phyloP scores from a whole-genome alignment of 2,888 invertebrate genomes.

The Hypsopygia costalis region DNA sequence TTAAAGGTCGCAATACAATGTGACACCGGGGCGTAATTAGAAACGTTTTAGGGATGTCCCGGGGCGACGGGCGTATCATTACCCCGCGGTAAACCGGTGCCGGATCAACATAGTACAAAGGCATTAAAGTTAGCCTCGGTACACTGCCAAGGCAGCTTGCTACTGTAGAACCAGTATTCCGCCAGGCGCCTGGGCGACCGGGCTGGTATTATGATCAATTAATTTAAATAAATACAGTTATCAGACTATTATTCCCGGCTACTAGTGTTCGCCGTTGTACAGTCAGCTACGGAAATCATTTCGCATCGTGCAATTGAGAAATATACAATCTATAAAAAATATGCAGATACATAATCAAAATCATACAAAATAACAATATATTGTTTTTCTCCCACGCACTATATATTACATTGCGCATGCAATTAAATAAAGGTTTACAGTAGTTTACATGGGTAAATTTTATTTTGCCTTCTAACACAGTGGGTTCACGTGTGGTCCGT shows the following conservation, averaged over 20 bases:
- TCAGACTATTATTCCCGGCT: background rate
- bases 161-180: slow-evolving; percentile 35
- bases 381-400: too few species aligned
- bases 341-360: too few species aligned
- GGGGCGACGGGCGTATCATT: slow-evolving; percentile 37
- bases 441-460: too few species aligned
- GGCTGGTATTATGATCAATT: slow-evolving; percentile 30
- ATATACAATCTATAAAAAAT: too few species aligned
- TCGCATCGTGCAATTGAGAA: too few species aligned
- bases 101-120: slow-evolving; percentile 24
- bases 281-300: too few species aligned
- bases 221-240: slow-evolving; percentile 23
- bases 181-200: slow-evolving; percentile 23
- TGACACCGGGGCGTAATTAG: slow-evolving; percentile 50
- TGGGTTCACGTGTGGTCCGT: too few species aligned
- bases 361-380: too few species aligned
- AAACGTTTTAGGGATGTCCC: slow-evolving; percentile 40
- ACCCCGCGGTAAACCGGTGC: slow-evolving; percentile 20
- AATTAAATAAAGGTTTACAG: too few species aligned
- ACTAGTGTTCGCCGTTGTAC: background rate
- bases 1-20: slow-evolving; percentile 53
- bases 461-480: too few species aligned
- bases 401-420: too few species aligned
- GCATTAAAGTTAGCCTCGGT: slow-evolving; percentile 27
- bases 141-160: slow-evolving; percentile 17